A percentile compares a stretch with the other conserved stretches of the same genome.
These are phyloP conservation scores for Lasiurus borealis DNA, from an alignment of 2,113 vertebrate species.

Conservation along the genomic window DNA sequence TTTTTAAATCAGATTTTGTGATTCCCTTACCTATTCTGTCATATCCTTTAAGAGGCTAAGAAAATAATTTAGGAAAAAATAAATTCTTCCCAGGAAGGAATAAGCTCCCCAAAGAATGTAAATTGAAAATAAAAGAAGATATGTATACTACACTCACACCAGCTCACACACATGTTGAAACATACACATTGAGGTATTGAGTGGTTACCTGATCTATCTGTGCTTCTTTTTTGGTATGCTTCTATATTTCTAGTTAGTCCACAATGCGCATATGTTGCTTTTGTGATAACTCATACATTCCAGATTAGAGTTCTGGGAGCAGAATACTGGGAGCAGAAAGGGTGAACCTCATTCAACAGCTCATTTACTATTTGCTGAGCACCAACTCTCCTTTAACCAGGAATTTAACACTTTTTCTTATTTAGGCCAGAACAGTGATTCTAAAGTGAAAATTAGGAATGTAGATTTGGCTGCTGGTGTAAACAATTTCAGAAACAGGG, in stretches of 20 bases:
- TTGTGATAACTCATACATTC: not conserved
- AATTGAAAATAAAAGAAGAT: conserved; percentile 1
- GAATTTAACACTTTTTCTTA: not conserved
- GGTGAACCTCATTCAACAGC: not conserved
- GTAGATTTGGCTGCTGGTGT: not conserved
- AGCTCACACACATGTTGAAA: not conserved
- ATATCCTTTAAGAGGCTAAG: not conserved
- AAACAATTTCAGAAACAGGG: not conserved
- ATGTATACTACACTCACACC: not conserved
- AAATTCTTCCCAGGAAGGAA: not conserved
- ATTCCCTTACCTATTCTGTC: not conserved
- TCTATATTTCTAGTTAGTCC: not conserved
- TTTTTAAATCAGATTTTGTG: not conserved
- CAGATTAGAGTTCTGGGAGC: not conserved
- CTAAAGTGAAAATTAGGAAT: not conserved
- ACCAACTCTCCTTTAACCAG: not conserved
- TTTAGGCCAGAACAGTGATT: not conserved
- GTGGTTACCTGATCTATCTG: not conserved
- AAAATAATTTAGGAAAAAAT: conserved; percentile 2
- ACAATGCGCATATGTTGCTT: not conserved
- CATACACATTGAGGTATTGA: not conserved
- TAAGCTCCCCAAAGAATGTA: not conserved
- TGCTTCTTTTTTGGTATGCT: not conserved
- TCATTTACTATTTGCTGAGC: not conserved
- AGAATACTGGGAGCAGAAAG: not conserved